Evolutionary conservation across 1,140 invertebrate genomes (phyloP).

Genomic region (Calliopsis andreniformis): DNA sequence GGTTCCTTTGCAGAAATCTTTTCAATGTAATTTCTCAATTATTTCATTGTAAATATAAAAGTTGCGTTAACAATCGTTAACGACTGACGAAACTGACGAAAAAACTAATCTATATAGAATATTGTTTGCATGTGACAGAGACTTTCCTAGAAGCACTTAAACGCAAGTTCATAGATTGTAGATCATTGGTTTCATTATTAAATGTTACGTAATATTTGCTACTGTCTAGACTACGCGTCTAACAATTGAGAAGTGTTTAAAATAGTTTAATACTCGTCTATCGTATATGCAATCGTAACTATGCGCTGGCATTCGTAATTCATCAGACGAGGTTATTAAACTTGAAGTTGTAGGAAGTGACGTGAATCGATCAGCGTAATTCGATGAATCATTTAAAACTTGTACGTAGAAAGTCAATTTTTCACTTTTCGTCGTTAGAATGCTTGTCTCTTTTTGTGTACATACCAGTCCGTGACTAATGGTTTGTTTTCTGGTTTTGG

Average conservation of each 20-base stretch:
- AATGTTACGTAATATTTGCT: constrained; percentile 31
- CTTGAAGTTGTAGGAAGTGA: constrained; percentile 23
- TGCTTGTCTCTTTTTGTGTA: neutral
- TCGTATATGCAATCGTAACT: constrained; percentile 5
- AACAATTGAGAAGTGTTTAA: constrained; percentile 44
- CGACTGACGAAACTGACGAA: no score
- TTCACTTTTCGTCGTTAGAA: neutral
- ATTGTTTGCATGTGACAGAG: neutral
- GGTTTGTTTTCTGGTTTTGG: no score
- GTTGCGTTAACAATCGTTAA: no score
- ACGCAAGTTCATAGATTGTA: constrained; percentile 20
- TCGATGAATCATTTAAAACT: neutral
- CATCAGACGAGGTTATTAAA: constrained; percentile 45
- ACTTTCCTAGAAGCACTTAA: neutral
- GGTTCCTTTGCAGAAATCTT: neutral
- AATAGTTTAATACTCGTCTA: constrained; percentile 42
- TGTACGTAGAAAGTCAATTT: neutral
- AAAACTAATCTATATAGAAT: neutral
- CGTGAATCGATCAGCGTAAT: constrained; percentile 20
- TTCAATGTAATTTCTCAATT: neutral
- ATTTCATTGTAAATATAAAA: neutral
- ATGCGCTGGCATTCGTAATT: constrained; percentile 10
- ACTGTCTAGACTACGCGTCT: constrained; percentile 34
- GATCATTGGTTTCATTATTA: constrained; percentile 24
- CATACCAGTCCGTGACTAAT: neutral